Evolutionary conservation across 2,797 vertebrate genomes (phyloP), one percentile per base, ranked within the genome.

Genomic region (Neosilurus hyrtlii): DNA sequence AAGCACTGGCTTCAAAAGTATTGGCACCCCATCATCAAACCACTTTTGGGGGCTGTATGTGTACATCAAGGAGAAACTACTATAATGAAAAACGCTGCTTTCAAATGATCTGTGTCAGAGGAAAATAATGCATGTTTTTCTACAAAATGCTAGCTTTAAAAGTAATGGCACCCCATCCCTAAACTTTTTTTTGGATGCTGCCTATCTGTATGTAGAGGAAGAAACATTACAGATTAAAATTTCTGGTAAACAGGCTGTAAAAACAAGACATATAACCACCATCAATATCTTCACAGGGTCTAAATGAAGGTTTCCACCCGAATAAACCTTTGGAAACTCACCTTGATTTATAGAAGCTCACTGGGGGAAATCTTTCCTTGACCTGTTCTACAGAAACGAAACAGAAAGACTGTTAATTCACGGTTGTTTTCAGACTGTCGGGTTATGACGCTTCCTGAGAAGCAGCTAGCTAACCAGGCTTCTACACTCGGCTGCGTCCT

Each of bases 351-450:
- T 68, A 15, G 78, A 5, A 2, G 26, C 26, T 68, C 24, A 35
- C 51, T 68, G 78, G 30, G 15, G 77, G 20, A 30, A 14, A 14
- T 2, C 0, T 22, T 26, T 30, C 1, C 18, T 37, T 66, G 0
- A 56, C 26, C 78, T 67, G 37, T 54, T 76, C 56, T 7, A 61
- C 43, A 76, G 74, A 76, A 76, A 76, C 7, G 35, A 76, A 76
- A 76, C 57, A 76, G 57, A 76, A 61, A 76, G 18, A 59, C 9
- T 11, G 15, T 76, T n/a, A 43, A 49, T 43, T 8, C 15, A 22
- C 18, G 8, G 26, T 0, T 26, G 49, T 18, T 56, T 30, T 18
- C 30, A 61, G 1, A 24, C 30, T 6, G 9, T 0, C 30, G 26
- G 10, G 10, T 20, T 11, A 54, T 6, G 30, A 15, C 56, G 30